Base-by-base conservation (phyloP, 2,797 vertebrate genomes). In the Harpagifer antarcticus region DNA sequence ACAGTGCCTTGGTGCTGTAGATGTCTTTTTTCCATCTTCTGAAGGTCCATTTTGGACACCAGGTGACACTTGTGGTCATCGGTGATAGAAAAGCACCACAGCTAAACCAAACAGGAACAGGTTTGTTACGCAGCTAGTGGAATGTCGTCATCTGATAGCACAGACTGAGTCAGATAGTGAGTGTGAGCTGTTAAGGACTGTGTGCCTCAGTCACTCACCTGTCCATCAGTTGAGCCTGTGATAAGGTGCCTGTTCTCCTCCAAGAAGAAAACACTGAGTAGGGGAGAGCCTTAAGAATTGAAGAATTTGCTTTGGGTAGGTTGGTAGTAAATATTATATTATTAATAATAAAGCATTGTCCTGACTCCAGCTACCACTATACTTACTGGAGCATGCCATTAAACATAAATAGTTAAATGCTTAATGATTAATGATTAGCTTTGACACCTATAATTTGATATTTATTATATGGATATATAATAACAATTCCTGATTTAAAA, bases 11-110 rank as follows among this genome's bases (percentile, higher is more conserved):
- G 66, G 23, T 76, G 92, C 27, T 68, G 86, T 65, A 53, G 79
- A 88, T 96, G 91, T 71, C 88, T 96, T 75, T 94, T 93, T 42
- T 89, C 91, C 33, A 95, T 88, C 88, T 94, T 97, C 65, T 90
- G 89, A 62, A 98, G 90, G 86, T 98, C 89, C 44, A 96, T 92
- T 59, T 78, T 95, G 8, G 92, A 87, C 83, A 97, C 80, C 8
- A 93, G 81, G 14, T 92, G 93, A 74, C 95, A 97, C 48, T 91
- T 94, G 76, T 94, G 87, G 23, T 88, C 86, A 37, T 86, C 87
- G 10, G 72, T 75, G 78, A 98, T 88, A 85, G 96, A 96, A 91
- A 97, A 97, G 81, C 95, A 86, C 95, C 96, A 96, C 17, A 98
- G 85, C 97, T 98, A 70, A 78, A 88, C 37, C 62, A 54, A 80